Base-by-base conservation (phyloP, 2,888 invertebrate species). In the Euplexia lucipara region DNA sequence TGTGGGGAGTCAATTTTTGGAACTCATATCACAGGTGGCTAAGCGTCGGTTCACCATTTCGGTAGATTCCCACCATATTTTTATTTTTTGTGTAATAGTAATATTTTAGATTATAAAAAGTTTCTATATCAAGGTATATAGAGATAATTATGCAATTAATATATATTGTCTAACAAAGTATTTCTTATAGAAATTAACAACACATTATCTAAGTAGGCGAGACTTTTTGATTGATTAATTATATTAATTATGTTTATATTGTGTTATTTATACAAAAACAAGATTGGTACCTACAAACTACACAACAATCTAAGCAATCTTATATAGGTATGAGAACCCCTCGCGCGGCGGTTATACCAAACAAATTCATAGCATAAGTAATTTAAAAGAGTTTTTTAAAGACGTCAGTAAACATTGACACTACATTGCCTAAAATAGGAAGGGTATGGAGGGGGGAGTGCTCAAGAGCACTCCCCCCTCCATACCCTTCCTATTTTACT, bases 121-220 rank as follows among this genome's bases (percentile, higher is more conserved):
- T 32, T 18, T 30, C 42, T 2, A 9, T 42, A n/a, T n/a, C n/a
- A n/a, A 8, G 3, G 12, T 32, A 9, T 16, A 32, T 47, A 30
- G 3, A 45, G 63, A 54, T 44, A 44, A 64, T 12, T 10, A 20
- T 16, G 10, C 3, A 34, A 32, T n/a, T 32, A 42, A 42, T 12
- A 63, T 18, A 10, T 16, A 3, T 34, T 12, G 7, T 16, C 39
- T 12, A 41, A 34, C 34, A 44, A 44, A 37, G 14, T 32, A 49
- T 37, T 66, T 58, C 44, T 37, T 18, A 35, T 41, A 49, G 37
- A 58, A 59, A 45, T 37, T 18, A 49, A 49, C 32, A 66, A 44
- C 4, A 9, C 8, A 12, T 14, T 37, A 37, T 26, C n/a, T 5
- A 14, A 18, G 34, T 20, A 12, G 16, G 16, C 16, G 26, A 35